Evolutionary conservation across 2,113 vertebrate genomes (phyloP).

Genomic region (Bubalus kerabau): DNA sequence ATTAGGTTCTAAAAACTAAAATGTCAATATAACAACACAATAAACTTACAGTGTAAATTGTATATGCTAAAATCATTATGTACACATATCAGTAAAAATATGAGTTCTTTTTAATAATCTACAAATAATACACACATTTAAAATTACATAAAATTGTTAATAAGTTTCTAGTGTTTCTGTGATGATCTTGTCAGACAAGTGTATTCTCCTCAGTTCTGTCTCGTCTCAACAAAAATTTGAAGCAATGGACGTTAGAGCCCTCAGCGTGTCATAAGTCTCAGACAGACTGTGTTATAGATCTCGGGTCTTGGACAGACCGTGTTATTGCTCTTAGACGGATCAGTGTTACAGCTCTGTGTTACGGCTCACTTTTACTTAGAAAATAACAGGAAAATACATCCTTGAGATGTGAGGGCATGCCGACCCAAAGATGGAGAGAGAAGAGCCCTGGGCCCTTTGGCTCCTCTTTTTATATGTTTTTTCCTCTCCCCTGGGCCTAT

Average conservation of each 20-base stretch:
- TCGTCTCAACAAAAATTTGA: not conserved
- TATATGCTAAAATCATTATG: not conserved
- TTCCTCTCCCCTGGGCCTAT: rapidly evolving
- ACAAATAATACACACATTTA: not conserved
- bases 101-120: not conserved
- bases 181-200: not conserved
- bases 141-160: not conserved
- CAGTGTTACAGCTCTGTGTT: rapidly evolving
- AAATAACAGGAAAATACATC: not conserved
- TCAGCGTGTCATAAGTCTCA: not conserved
- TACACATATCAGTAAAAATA: not conserved
- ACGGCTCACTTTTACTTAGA: not conserved
- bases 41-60: not conserved
- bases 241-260: not conserved
- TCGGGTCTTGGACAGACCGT: not conserved
- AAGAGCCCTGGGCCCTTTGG: rapidly evolving
- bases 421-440: rapidly evolving
- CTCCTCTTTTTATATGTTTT: not conserved
- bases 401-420: not conserved
- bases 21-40: not conserved
- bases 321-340: not conserved
- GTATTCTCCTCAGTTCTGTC: not conserved
- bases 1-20: not conserved
- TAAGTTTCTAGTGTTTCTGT: not conserved
- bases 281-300: not conserved